Conservation (phyloP, 2,797 vertebrate genomes). For the Eidolon dupreanum region DNA sequence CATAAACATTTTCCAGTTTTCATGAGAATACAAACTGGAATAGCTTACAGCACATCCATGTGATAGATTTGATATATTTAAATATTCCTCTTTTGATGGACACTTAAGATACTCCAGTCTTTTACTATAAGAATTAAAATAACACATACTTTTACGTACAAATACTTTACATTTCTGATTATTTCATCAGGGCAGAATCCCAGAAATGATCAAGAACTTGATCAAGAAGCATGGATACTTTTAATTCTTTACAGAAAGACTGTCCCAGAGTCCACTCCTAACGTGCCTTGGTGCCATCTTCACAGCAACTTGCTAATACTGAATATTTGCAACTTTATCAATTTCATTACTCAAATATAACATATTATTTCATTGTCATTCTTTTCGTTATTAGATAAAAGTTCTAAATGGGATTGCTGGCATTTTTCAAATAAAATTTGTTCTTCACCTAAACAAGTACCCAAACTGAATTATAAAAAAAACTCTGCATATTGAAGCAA, state of each 20-base stretch:
- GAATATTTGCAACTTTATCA: neutral
- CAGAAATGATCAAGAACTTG: neutral
- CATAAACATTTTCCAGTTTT: conserved; percentile 12
- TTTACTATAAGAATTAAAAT: conserved; percentile 29
- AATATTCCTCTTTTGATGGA: neutral
- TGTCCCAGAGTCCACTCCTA: neutral
- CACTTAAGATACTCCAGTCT: neutral
- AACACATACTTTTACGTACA: neutral
- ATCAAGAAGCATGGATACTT: neutral
- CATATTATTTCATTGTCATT: neutral
- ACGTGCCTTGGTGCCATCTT: neutral
- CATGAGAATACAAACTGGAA: neutral
- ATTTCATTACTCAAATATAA: neutral
- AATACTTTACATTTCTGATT: neutral
- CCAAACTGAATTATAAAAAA: neutral
- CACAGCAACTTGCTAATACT: neutral
- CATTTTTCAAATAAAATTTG: neutral
- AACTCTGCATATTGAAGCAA: neutral
- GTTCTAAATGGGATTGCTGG: neutral
- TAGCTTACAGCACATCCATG: neutral
- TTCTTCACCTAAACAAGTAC: neutral
- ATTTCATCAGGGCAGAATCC: neutral
- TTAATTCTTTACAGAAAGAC: neutral
- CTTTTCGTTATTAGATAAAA: conserved; percentile 1
- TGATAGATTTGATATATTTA: neutral